phyloP scores from a whole-genome alignment of 2,113 vertebrate genomes.

The Chloropsis cyanopogon region DNA sequence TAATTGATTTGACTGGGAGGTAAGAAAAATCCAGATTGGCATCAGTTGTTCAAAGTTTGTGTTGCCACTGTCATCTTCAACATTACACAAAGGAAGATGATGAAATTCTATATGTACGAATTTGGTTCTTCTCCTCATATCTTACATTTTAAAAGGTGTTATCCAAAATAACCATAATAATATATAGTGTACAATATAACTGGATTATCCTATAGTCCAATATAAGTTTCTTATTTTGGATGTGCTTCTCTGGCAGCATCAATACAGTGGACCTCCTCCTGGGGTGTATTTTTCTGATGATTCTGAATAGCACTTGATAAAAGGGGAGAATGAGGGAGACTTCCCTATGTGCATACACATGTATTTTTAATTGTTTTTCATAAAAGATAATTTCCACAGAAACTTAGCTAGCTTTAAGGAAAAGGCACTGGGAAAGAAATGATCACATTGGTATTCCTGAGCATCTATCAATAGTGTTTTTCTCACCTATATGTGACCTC shows the following conservation, averaged over 20 bases:
- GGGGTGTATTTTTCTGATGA: neutral
- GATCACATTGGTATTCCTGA: neutral
- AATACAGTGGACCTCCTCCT: neutral
- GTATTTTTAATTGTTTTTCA: neutral
- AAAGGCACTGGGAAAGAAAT: neutral
- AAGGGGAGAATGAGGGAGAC: neutral
- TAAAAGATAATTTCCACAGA: neutral
- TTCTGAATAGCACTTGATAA: fast-evolving
- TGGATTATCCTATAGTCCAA: neutral
- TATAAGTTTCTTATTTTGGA: neutral
- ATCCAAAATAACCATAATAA: neutral
- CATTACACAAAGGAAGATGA: neutral
- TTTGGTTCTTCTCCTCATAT: neutral
- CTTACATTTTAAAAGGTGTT: neutral
- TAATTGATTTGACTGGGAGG: neutral
- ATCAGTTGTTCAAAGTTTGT: neutral
- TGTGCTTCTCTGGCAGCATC: neutral
- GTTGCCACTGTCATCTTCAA: neutral
- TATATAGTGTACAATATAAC: too few species aligned
- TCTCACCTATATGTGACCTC: neutral
- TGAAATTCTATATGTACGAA: neutral
- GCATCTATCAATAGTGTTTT: neutral
- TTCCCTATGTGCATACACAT: neutral
- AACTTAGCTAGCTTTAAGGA: neutral
- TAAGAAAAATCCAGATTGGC: neutral